These are phyloP conservation scores for Aphelenchoides avenae DNA, from an alignment of 1,140 invertebrate species.

Conservation along the genomic window DNA sequence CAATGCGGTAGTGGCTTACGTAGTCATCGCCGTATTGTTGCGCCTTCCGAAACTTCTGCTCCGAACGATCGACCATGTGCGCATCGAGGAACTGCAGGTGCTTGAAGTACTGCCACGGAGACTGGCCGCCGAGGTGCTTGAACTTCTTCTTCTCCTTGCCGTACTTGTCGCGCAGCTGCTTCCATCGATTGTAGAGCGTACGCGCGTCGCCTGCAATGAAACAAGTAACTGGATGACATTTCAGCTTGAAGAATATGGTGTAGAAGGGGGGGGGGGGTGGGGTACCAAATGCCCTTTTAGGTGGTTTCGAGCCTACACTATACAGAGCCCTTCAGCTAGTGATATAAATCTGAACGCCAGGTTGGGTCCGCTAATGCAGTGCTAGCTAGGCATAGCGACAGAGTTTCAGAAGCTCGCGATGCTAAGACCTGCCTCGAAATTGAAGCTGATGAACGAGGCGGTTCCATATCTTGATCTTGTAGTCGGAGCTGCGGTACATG, in stretches of 20 bases:
- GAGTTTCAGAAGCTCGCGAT: too few relatives aligned
- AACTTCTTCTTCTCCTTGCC: slow-evolving; percentile 40
- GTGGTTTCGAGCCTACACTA: too few relatives aligned
- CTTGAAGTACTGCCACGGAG: slow-evolving; percentile 35
- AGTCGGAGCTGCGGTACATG: slow-evolving; percentile 22
- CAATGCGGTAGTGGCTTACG: neutral
- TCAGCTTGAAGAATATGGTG: too few relatives aligned
- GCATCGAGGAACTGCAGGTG: slow-evolving; percentile 34
- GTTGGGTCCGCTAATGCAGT: too few relatives aligned
- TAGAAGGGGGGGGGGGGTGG: too few relatives aligned
- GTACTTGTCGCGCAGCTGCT: slow-evolving; percentile 34
- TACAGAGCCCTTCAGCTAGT: too few relatives aligned
- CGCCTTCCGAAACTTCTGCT: slow-evolving; percentile 25
- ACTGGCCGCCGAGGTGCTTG: slow-evolving; percentile 30
- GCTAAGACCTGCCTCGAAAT: slow-evolving; percentile 36
- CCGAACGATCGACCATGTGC: slow-evolving; percentile 35
- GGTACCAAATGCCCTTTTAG: too few relatives aligned
- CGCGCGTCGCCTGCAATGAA: slow-evolving; percentile 20
- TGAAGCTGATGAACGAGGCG: slow-evolving; percentile 33
- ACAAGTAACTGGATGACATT: too few relatives aligned
- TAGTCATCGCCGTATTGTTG: neutral
- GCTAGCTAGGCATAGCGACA: too few relatives aligned
- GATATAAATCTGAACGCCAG: too few relatives aligned
- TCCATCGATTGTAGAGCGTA: slow-evolving; percentile 36
- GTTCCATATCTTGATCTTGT: slow-evolving; percentile 45